A percentile compares a stretch with the other conserved stretches of the same genome.
Evolutionary conservation across 1,140 invertebrate genomes (phyloP).

Genomic region (Aporrectodea caliginosa): DNA sequence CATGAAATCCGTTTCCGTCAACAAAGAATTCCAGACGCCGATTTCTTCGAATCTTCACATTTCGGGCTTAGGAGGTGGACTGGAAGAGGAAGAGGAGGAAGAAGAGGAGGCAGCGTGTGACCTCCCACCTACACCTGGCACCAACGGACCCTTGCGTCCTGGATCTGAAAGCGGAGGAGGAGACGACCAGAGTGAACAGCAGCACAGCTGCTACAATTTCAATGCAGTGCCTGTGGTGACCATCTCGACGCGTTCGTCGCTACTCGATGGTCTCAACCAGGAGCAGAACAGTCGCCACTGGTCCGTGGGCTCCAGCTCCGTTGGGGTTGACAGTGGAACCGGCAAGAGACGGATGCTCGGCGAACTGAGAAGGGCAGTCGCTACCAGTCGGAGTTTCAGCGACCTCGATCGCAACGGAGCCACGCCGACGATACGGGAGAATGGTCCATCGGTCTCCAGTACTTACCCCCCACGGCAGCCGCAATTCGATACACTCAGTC

Average conservation of each 20-base stretch:
- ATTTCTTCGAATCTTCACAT: not conserved
- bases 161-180: too few relatives aligned
- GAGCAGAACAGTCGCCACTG: too few relatives aligned
- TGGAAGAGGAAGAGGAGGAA: not conserved
- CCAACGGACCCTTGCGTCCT: too few relatives aligned
- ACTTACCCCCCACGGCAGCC: slow-evolving; percentile 60
- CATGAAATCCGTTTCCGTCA: not conserved
- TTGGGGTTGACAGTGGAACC: not conserved
- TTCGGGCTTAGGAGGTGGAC: not conserved
- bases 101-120: too few relatives aligned
- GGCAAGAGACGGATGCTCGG: not conserved
- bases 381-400: not conserved
- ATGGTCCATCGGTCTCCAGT: not conserved
- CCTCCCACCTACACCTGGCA: too few relatives aligned
- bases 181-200: not conserved
- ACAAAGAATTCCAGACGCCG: not conserved
- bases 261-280: not conserved
- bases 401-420: not conserved
- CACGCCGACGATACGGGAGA: not conserved
- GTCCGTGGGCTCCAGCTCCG: too few relatives aligned
- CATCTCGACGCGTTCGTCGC: not conserved
- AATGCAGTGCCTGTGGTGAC: not conserved
- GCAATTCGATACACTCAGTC: not conserved
- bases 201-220: not conserved
- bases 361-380: not conserved